phyloP scores from a whole-genome alignment of 2,113 vertebrate species.

The Formicarius rufipectus region DNA sequence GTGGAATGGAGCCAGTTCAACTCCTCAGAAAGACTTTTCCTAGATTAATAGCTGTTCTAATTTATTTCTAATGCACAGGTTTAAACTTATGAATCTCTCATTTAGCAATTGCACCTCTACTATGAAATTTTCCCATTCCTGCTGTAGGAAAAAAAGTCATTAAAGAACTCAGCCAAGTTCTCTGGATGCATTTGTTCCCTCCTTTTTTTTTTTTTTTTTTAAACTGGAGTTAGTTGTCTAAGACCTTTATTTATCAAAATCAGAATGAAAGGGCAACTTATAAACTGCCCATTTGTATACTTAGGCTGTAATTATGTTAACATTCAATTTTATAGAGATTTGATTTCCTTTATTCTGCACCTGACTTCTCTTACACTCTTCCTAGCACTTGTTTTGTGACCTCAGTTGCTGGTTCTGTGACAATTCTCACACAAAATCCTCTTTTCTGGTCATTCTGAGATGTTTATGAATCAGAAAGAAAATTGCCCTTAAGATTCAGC shows the following conservation, averaged over 20 bases:
- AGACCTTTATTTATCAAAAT: background rate
- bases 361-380: background rate
- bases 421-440: background rate
- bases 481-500: background rate
- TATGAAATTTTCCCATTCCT: background rate
- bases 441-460: background rate
- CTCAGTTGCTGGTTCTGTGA: background rate
- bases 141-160: background rate
- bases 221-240: background rate
- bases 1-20: background rate
- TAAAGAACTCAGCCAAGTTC: background rate
- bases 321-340: background rate
- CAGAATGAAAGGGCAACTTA: background rate
- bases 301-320: background rate
- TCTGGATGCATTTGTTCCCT: background rate
- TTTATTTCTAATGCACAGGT: background rate
- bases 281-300: background rate
- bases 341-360: background rate
- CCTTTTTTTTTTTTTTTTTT: background rate
- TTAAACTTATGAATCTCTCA: background rate
- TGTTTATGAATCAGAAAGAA: background rate
- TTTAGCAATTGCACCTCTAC: background rate
- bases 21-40: background rate
- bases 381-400: background rate
- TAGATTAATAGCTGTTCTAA: background rate